phyloP scores from a whole-genome alignment of 23 tunicate genomes.

The Aplidium turbinatum region DNA sequence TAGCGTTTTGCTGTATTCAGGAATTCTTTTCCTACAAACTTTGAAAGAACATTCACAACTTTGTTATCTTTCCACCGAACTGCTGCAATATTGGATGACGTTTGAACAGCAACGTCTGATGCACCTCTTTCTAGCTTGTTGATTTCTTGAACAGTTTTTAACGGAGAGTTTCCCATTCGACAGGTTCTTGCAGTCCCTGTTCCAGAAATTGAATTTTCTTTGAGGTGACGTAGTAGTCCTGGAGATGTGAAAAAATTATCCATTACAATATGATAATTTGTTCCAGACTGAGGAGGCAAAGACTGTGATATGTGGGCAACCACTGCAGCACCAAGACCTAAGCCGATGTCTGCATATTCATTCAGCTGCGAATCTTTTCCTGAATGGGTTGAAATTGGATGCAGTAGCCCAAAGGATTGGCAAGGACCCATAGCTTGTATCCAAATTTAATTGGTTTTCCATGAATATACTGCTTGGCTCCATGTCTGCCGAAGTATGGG shows the following conservation, averaged over 20 bases:
- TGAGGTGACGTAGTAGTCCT: constrained; percentile 9
- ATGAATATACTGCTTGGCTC: constrained; percentile 15
- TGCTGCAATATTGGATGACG: constrained; percentile 9
- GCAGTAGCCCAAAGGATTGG: constrained; percentile 14
- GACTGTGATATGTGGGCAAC: neutral
- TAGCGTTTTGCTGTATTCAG: constrained; percentile 10
- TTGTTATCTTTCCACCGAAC: constrained; percentile 20
- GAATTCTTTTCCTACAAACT: neutral
- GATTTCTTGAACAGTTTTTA: neutral
- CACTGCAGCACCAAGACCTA: neutral
- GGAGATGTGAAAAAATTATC: constrained; percentile 27
- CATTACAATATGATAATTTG: constrained; percentile 9
- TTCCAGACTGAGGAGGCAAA: neutral
- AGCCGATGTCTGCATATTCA: neutral
- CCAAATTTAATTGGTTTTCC: constrained; percentile 29
- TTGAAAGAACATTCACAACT: constrained; percentile 15
- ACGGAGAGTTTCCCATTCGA: constrained; percentile 20
- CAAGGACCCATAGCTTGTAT: constrained; percentile 14
- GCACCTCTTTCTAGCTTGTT: constrained; percentile 7
- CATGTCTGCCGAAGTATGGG: constrained; percentile 23
- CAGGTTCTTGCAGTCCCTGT: constrained; percentile 14
- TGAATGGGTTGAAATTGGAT: constrained; percentile 2
- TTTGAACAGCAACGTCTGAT: constrained; percentile 6
- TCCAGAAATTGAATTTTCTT: neutral
- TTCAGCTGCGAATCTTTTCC: constrained; percentile 19